Evolutionary conservation across 2,113 vertebrate genomes (phyloP), one percentile per base, ranked within the genome.

Genomic region (Rhinoderma darwinii): DNA sequence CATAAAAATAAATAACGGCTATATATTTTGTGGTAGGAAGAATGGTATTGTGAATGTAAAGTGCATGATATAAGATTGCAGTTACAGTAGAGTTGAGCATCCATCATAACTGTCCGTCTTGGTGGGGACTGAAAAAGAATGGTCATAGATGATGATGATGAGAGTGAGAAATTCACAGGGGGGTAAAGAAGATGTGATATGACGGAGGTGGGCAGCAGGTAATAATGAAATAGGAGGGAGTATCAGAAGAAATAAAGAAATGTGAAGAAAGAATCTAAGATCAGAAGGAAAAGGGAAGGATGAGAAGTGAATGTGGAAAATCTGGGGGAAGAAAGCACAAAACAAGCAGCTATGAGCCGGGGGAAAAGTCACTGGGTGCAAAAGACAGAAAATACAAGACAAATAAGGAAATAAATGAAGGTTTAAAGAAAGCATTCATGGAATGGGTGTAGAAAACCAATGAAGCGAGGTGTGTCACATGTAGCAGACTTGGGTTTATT

Each of bases 111-210:
- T 68, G 32, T 66, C 7, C 0, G 66, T 37, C 35, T 18, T 37
- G 18, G 35, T 41, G 68, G 37, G 10, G 68, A 41, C 35, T 41
- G 68, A 7, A 32, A 41, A 72, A 4, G 2, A 39, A 22, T 39
- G 59, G 39, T 25, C 4, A 27, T 8, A 39, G 27, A 56, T 51
- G 44, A 54, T 51, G 44, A 54, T 32, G 50, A 37, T 25, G 76
- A 51, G 75, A 47, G 50, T 12, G 27, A 79, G 50, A 54, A 25
- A 79, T 32, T 32, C 50, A 56, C 27, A 37, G 76, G 77, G 47
- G 75, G 50, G 50, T 59, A 59, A 59, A 80, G 20, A 61, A 59
- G 78, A 80, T 35, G 30, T 80, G 32, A 59, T 10, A 32, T 56
- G 50, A 18, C 20, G 51, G 75, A 56, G 51, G 27, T 50, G 22